phyloP scores from a whole-genome alignment of 2,888 invertebrate species.

The Neoscelio sp. region DNA sequence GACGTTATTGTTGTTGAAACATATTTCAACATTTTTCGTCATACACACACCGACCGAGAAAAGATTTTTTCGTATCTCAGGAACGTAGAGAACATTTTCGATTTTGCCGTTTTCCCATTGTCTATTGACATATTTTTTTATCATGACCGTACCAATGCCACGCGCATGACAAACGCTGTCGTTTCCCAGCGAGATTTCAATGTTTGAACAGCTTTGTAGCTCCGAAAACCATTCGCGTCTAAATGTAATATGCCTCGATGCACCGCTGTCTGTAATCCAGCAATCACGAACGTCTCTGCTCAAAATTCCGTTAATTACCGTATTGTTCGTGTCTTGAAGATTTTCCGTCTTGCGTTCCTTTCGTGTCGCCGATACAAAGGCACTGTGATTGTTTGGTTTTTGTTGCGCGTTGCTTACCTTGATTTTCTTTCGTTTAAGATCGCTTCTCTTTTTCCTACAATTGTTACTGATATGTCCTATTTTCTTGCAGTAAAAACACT shows the following conservation, averaged over 20 bases:
- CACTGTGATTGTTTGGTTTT: too few species aligned
- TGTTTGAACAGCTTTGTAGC: constrained; percentile 1
- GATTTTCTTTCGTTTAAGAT: too few species aligned
- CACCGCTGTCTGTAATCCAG: too few species aligned
- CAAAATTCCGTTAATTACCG: too few species aligned
- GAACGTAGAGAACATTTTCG: constrained; percentile 31
- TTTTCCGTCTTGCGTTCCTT: too few species aligned
- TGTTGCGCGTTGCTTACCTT: too few species aligned
- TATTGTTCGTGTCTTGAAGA: too few species aligned
- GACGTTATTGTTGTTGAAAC: constrained; percentile 12
- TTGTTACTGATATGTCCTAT: too few species aligned
- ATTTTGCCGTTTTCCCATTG: constrained; percentile 6
- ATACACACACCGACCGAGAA: constrained; percentile 37
- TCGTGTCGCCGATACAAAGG: too few species aligned
- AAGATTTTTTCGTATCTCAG: constrained; percentile 27
- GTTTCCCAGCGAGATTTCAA: constrained; percentile 15
- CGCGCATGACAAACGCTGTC: neutral
- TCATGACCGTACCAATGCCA: constrained; percentile 12
- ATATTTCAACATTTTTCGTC: constrained; percentile 6
- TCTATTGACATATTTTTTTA: constrained; percentile 4
- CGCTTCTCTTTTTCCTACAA: too few species aligned
- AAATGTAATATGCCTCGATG: constrained; percentile 67
- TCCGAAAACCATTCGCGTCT: constrained; percentile 64
- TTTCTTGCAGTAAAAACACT: too few species aligned
- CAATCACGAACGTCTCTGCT: too few species aligned